phyloP scores from a whole-genome alignment of 2,888 invertebrate genomes.

The Athripsodes cinereus region DNA sequence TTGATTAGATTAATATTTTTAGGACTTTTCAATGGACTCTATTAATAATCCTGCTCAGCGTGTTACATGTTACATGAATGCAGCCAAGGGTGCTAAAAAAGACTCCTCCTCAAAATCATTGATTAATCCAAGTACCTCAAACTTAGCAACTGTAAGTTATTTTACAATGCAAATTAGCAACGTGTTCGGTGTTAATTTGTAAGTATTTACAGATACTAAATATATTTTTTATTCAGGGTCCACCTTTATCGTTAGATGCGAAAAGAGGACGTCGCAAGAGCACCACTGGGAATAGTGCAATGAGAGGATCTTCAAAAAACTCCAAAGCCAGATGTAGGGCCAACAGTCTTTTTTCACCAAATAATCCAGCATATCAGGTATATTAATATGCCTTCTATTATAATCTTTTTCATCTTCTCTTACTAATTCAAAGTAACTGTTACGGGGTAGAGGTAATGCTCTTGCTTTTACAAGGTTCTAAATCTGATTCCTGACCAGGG shows the following conservation, averaged over 20 bases:
- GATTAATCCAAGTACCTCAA: no score
- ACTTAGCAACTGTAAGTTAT: no score
- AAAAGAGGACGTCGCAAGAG: conserved; percentile 1
- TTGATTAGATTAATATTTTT: not conserved
- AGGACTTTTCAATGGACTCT: not conserved
- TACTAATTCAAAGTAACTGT: no score
- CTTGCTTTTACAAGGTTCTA: no score
- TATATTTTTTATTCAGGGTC: not conserved
- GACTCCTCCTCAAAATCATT: not conserved
- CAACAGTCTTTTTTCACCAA: not conserved
- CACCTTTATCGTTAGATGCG: not conserved
- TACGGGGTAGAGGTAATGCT: no score
- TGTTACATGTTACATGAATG: conserved; percentile 1
- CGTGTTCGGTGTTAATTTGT: no score
- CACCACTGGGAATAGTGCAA: not conserved
- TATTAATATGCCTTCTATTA: no score
- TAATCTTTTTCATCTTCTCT: no score
- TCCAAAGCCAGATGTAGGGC: conserved; percentile 6
- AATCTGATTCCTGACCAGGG: no score
- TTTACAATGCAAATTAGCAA: no score
- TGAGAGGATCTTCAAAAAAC: not conserved
- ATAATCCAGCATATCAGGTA: not conserved
- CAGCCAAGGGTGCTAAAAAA: not conserved
- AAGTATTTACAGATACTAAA: no score
- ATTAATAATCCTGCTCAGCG: not conserved